These are phyloP conservation scores for Apis cerana DNA, from an alignment of 1,140 invertebrate genomes.

Conservation along the genomic window DNA sequence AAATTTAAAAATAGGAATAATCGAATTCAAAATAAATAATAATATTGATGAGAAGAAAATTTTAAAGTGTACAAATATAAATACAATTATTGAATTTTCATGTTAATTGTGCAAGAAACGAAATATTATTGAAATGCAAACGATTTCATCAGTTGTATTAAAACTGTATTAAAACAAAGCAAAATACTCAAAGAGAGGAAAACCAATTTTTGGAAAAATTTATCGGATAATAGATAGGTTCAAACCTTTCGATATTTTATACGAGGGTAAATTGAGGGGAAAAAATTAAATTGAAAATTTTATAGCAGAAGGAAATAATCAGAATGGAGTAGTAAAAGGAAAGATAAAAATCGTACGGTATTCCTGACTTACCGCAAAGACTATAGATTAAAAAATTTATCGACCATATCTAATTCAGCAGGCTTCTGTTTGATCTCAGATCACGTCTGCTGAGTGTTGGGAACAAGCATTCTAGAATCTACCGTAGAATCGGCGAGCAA, in stretches of 20 bases:
- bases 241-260: background rate
- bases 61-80: too few relatives aligned
- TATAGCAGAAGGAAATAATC: slow-evolving; percentile 5
- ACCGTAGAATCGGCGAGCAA: background rate
- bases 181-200: too few relatives aligned
- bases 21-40: too few relatives aligned
- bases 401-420: slow-evolving; percentile 19
- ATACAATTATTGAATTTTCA: too few relatives aligned
- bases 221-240: background rate
- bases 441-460: slow-evolving; percentile 31
- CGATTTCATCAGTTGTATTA: too few relatives aligned
- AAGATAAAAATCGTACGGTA: slow-evolving; percentile 20
- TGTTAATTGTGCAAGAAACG: too few relatives aligned
- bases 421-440: slow-evolving; percentile 4
- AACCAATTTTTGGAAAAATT: background rate
- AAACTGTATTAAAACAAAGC: background rate
- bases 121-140: too few relatives aligned
- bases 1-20: too few relatives aligned
- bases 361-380: background rate
- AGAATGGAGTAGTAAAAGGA: slow-evolving; percentile 4
- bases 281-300: background rate
- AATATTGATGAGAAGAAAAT: too few relatives aligned
- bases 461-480: background rate
- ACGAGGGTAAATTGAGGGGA: background rate
- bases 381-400: slow-evolving; percentile 36